These are phyloP conservation scores for Trichopria drosophilae DNA, from an alignment of 2,888 invertebrate species.

Conservation along the genomic window DNA sequence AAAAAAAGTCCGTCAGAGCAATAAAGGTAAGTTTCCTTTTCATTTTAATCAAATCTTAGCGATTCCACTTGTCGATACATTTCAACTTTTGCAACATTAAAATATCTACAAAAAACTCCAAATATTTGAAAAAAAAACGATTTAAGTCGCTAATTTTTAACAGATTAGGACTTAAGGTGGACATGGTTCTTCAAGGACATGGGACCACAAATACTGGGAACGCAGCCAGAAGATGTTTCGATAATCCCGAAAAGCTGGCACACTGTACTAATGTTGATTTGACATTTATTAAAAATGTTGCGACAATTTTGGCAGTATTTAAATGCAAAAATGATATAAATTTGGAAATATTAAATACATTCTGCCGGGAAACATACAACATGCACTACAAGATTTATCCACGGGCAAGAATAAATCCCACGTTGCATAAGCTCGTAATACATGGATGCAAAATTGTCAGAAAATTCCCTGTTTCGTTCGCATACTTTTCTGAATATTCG, in stretches of 20 bases:
- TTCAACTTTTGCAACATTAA: too few species aligned
- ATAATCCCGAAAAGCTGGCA: neutral
- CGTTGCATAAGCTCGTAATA: neutral
- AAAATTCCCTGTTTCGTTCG: neutral
- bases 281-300: neutral
- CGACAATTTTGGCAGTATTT: neutral
- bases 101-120: too few species aligned
- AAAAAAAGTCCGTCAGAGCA: too few species aligned
- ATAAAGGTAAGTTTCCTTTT: too few species aligned
- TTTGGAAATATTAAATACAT: neutral
- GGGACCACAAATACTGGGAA: slow-evolving; percentile 1
- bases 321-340: neutral
- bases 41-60: too few species aligned
- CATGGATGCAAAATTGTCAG: neutral
- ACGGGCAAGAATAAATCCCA: slow-evolving; percentile 1
- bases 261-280: neutral
- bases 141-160: too few species aligned
- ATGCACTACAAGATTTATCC: neutral
- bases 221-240: neutral
- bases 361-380: neutral
- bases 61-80: too few species aligned
- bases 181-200: too few species aligned
- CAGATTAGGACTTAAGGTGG: too few species aligned
- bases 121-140: too few species aligned
- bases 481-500: neutral